Evolutionary conservation across 2,888 invertebrate species (phyloP), one percentile per base, ranked within the genome.

Genomic region (Ferdinandea cuprea): DNA sequence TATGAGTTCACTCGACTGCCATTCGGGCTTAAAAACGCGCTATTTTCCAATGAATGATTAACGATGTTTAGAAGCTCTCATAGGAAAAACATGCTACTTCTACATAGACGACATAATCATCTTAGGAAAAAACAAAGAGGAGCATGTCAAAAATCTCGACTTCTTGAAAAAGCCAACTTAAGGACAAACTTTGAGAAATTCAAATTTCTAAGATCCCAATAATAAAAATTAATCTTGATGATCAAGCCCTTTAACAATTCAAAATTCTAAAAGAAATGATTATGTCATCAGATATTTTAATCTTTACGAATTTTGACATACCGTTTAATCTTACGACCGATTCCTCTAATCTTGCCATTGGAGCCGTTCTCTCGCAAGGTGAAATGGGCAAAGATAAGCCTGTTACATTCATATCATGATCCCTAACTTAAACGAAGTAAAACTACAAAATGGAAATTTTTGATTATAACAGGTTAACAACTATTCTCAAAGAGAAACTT

Each of bases 21-120:
- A 5, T 54, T 54, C 5, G 54, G 54, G 9, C 32, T 54, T 0
- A n/a, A 32, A 11, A 54, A 54, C n/a, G 54, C 32, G 4, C 84
- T 0, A 85, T 85, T 9, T 85, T 86, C 13, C 83, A 85, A 46
- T 11, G 86, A 2, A 85, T 85, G 76, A 73, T 86, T 0, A 85
- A 86, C 46, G 85, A 86, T 30, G 79, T 1, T 30, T 85, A 2
- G 63, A 79, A 21, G 74, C 58, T 3, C 66, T 32, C 13, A 76
- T 79, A 9, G 73, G 77, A n/a, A 63, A 25, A 21, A 35, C 3
- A 2, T 15, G 42, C 2, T 15, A 42, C 1, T 13, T 42, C 15
- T 13, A 42, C 2, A 15, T 15, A 2, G 42, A 15, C 15, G 40
- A 40, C 0, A 73, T 54, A n/a, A n/a, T n/a, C n/a, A n/a, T n/a